phyloP scores from a whole-genome alignment of 2,113 vertebrate genomes.

The Ardeotis arabs region DNA sequence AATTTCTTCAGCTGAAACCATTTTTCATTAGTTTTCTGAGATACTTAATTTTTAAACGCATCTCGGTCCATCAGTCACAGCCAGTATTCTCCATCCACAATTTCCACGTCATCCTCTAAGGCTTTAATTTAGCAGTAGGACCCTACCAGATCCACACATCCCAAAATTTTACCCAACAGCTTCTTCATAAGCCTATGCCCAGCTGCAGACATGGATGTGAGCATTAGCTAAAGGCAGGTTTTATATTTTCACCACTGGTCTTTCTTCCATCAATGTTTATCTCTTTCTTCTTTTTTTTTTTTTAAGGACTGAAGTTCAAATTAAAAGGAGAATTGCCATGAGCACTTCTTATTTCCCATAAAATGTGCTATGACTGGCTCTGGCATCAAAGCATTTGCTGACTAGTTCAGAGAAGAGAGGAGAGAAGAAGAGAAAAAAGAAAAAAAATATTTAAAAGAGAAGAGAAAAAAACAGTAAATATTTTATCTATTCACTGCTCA shows the following conservation, averaged over 20 bases:
- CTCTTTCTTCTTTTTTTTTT: neutral
- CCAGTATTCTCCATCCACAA: neutral
- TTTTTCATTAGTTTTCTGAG: neutral
- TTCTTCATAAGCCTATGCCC: neutral
- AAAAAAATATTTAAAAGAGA: too few relatives aligned
- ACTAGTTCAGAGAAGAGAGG: neutral
- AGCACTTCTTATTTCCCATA: neutral
- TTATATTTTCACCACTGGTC: neutral
- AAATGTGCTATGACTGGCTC: neutral
- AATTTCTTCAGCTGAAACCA: neutral
- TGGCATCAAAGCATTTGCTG: neutral
- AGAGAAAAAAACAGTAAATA: neutral
- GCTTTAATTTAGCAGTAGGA: neutral
- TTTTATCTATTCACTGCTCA: neutral
- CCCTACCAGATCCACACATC: neutral
- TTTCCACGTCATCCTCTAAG: neutral
- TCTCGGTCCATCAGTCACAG: neutral
- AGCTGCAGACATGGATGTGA: neutral
- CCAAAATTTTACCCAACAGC: neutral
- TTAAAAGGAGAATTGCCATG: neutral
- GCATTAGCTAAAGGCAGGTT: neutral
- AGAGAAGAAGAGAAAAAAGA: neutral
- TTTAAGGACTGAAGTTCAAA: neutral
- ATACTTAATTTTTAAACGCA: neutral
- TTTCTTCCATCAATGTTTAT: neutral